Evolutionary conservation across 1,140 invertebrate genomes (phyloP), one percentile per base, ranked within the genome.

Genomic region (Lepidotrigona ventralis): DNA sequence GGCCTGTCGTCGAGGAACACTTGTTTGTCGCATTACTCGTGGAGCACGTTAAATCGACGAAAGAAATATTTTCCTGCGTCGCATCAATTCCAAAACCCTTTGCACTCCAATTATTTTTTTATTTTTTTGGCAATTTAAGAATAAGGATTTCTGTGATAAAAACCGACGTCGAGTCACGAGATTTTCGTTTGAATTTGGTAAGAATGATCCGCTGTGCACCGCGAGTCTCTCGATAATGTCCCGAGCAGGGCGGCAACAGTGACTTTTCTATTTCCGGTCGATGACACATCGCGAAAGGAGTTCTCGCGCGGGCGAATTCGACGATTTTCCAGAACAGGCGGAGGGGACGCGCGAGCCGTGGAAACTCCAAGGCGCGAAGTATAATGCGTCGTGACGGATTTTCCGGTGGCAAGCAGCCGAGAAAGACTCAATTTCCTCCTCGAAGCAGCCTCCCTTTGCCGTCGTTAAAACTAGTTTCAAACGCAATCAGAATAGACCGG

Each of bases 401-500:
- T 79, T 72, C 68, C 68, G 33, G 9, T 33, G 23, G n/a, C 63
- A 33, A 26, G 26, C 46, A 29, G 3, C 19, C 63, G 46, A 39
- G 63, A 33, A 53, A 53, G 63, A 29, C 53, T 68, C 66, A 79
- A 79, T 72, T 79, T 72, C 54, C 78, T 46, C 78, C 46, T 60
- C 23, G n/a, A 51, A 33, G 12, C 60, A 14, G 60, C 33, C n/a
- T 64, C n/a, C 26, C 29, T 56, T 29, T 71, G 23, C 15, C n/a
- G 1, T 53, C 21, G 29, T 79, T 72, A 71, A 58, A 79, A 72
- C 68, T 60, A 71, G 78, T 72, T 79, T 60, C 33, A 53, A 79
- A 79, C 60, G 33, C 66, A 71, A 72, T 72, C 68, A 72, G 54
- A 60, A 60, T 54, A 71, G 53, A 5, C 60, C 23, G 51, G 39